A percentile compares a stretch with the other conserved stretches of the same genome.
Conservation (phyloP, 2,888 invertebrate genomes). For the Noctuana brunneofusca region DNA sequence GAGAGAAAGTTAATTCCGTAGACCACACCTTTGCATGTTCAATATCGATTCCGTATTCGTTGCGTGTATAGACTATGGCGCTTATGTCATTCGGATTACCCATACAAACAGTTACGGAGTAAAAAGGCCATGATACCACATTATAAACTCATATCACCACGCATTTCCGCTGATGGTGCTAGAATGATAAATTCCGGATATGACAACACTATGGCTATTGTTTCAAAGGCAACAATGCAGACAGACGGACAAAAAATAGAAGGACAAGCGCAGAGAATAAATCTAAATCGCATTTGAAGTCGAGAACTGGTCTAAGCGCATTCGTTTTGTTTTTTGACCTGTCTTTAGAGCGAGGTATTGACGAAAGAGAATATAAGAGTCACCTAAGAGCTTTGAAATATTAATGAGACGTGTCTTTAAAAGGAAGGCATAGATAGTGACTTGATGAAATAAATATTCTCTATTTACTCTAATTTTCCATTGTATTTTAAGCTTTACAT, state of each 20-base stretch:
- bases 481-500: background rate
- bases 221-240: conserved; percentile 75
- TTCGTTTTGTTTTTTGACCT: conserved; percentile 39
- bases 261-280: conserved; percentile 68
- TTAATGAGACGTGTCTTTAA: conserved; percentile 9
- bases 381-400: conserved; percentile 25
- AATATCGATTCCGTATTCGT: conserved; percentile 48
- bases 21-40: conserved; percentile 43
- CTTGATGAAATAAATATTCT: background rate
- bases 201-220: conserved; percentile 73
- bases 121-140: conserved; percentile 74
- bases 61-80: conserved; percentile 47
- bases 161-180: conserved; percentile 79
- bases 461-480: background rate
- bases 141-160: conserved; percentile 78
- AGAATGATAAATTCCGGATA: conserved; percentile 80
- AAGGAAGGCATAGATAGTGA: background rate
- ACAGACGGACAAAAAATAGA: conserved; percentile 63
- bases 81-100: conserved; percentile 66
- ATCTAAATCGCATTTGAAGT: conserved; percentile 69
- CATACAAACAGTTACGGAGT: conserved; percentile 66
- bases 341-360: conserved; percentile 30
- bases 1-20: conserved; percentile 42
- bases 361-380: conserved; percentile 28
- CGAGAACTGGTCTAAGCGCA: conserved; percentile 60